phyloP scores from a whole-genome alignment of 1,140 invertebrate genomes.

The Heliconius melpomene region DNA sequence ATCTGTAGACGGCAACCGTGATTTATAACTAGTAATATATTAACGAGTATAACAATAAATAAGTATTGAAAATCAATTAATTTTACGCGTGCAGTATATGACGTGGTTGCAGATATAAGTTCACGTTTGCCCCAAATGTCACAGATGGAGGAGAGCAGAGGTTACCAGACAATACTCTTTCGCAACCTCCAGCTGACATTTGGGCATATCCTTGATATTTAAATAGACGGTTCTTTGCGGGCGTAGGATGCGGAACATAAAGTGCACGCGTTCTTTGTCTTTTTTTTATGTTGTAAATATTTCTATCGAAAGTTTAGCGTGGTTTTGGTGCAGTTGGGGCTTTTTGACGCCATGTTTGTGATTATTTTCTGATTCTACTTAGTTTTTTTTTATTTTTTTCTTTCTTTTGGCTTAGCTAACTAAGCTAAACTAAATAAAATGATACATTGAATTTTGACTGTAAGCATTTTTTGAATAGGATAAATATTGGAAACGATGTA shows the following conservation, averaged over 20 bases:
- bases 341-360: neutral
- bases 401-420: no score
- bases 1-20: neutral
- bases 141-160: conserved; percentile 48
- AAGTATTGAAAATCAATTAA: conserved; percentile 15
- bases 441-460: no score
- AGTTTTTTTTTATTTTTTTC: no score
- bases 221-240: conserved; percentile 56
- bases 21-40: neutral
- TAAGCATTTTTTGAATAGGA: no score
- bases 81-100: conserved; percentile 23
- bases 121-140: conserved; percentile 43
- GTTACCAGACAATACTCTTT: conserved; percentile 58
- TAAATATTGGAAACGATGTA: no score
- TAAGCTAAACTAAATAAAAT: no score
- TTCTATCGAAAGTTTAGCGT: neutral
- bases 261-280: conserved; percentile 43
- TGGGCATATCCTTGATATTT: conserved; percentile 78
- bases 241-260: conserved; percentile 65
- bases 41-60: neutral
- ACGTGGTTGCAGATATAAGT: conserved; percentile 21
- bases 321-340: neutral
- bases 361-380: neutral
- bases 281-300: conserved; percentile 25
- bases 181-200: conserved; percentile 69